Percentiles rank a stretch among this genome's conserved stretches.
phyloP scores from a whole-genome alignment of 2,888 invertebrate genomes.

The Aplocera efformata region DNA sequence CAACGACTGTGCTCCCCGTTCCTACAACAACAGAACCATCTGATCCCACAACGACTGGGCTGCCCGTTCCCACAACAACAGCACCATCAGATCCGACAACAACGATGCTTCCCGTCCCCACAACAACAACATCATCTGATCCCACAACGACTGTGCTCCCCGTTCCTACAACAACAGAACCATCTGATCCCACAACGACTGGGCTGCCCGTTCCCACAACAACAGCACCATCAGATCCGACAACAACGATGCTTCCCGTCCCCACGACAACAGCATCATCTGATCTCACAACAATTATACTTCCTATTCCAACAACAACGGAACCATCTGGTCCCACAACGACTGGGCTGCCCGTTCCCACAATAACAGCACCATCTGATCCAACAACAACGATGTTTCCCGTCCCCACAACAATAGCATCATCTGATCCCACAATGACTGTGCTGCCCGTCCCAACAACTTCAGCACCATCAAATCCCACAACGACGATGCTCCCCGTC shows the following conservation, averaged over 20 bases:
- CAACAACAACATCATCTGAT: slow-evolving; percentile 3
- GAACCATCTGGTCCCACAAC: background rate
- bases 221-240: slow-evolving; percentile 1
- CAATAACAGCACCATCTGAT: slow-evolving; percentile 3
- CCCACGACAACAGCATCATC: background rate
- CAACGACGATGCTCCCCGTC: background rate
- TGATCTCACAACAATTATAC: background rate
- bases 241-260: slow-evolving; percentile 1
- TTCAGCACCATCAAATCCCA: too few species aligned
- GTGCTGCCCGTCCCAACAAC: too few species aligned
- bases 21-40: background rate
- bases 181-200: slow-evolving; percentile 5
- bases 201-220: background rate
- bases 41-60: background rate
- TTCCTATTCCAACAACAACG: slow-evolving; percentile 2
- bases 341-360: background rate
- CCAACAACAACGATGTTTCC: too few species aligned
- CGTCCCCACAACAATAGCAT: too few species aligned
- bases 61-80: slow-evolving; percentile 1
- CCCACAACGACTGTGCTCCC: slow-evolving; percentile 1
- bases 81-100: slow-evolving; percentile 6
- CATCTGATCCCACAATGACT: too few species aligned
- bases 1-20: background rate
- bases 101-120: background rate
- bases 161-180: too few species aligned